phyloP scores from a whole-genome alignment of 2,113 vertebrate genomes.

The Orientallactaga bullata region DNA sequence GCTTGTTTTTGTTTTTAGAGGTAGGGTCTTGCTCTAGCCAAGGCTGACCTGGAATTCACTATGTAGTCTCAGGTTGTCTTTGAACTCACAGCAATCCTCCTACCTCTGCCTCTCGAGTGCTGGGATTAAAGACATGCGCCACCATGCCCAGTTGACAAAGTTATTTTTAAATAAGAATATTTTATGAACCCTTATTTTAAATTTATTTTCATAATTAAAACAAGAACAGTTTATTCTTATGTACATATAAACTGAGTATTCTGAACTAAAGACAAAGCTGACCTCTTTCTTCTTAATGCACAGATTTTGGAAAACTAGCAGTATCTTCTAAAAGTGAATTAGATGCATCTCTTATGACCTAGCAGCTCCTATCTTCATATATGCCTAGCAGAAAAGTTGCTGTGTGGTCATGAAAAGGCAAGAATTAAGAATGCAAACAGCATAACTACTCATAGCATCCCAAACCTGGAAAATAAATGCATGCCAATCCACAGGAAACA shows the following conservation, averaged over 20 bases:
- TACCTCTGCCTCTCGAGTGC: no score
- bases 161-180: slow-evolving; percentile 49
- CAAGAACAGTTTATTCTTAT: slow-evolving; percentile 71
- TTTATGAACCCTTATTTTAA: slow-evolving; percentile 31
- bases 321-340: background rate
- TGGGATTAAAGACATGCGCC: no score
- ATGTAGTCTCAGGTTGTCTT: no score
- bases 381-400: background rate
- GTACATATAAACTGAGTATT: slow-evolving; percentile 57
- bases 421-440: background rate
- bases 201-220: slow-evolving; percentile 76
- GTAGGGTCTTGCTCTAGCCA: no score
- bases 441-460: background rate
- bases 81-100: no score
- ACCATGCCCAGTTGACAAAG: background rate
- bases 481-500: background rate
- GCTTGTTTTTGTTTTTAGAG: no score
- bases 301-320: background rate
- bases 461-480: background rate
- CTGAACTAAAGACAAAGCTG: slow-evolving; percentile 66
- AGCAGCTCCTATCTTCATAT: background rate
- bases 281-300: slow-evolving; percentile 54
- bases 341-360: background rate
- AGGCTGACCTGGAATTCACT: no score
- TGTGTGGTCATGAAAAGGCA: background rate